A percentile compares a stretch with the other conserved stretches of the same genome.
These are phyloP conservation scores for Phrynocephalus versicolor DNA, from an alignment of 2,113 vertebrate genomes.

Conservation along the genomic window DNA sequence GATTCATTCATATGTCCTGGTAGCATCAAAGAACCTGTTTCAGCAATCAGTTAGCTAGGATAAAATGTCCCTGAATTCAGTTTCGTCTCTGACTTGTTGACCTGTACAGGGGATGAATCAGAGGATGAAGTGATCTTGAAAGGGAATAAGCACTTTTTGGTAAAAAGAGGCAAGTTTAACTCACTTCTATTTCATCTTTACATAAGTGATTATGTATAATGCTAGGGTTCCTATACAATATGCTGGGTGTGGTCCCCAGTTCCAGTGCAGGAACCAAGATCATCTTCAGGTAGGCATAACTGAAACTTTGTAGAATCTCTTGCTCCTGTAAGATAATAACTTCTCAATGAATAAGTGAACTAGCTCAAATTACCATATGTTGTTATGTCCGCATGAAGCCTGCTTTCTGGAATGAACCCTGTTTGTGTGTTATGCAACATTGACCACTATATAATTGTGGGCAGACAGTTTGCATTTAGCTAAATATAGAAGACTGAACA, in stretches of 20 bases:
- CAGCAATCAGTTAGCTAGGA: neutral
- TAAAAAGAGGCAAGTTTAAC: neutral
- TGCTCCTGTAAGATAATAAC: neutral
- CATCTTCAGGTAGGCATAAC: neutral
- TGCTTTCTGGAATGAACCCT: neutral
- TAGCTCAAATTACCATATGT: neutral
- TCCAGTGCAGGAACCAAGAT: neutral
- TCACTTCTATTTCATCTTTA: neutral
- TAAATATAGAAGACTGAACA: neutral
- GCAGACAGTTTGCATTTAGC: neutral
- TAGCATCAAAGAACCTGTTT: neutral
- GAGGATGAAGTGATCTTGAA: neutral
- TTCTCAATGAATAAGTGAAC: neutral
- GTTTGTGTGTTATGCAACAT: neutral
- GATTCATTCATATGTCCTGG: neutral
- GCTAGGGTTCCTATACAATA: neutral
- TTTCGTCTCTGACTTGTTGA: neutral
- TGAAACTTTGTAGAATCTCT: neutral
- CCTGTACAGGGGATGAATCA: neutral
- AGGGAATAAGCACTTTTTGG: neutral
- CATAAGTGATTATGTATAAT: neutral
- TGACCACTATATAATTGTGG: neutral
- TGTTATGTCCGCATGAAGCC: neutral
- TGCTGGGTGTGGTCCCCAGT: neutral
- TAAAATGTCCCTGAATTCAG: neutral